phyloP scores from a whole-genome alignment of 2,888 invertebrate genomes.

The Caenorhabditis angaria region DNA sequence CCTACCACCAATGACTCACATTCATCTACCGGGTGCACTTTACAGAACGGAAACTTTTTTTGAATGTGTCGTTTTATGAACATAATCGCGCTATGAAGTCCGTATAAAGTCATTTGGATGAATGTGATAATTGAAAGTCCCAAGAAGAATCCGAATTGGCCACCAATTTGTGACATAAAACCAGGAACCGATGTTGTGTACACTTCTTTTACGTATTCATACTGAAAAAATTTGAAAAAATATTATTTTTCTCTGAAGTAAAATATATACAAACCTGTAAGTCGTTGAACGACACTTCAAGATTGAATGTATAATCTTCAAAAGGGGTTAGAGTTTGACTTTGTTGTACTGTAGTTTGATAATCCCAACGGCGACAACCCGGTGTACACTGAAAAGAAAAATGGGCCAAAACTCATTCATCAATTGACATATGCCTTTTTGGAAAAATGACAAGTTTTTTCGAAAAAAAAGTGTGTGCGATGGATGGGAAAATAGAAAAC shows the following conservation, averaged over 20 bases:
- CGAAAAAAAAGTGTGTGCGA: neutral
- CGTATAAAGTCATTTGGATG: slow-evolving; percentile 65
- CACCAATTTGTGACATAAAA: slow-evolving; percentile 71
- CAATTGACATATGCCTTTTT: neutral
- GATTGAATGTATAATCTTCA: slow-evolving; percentile 61
- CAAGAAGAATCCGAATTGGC: slow-evolving; percentile 63
- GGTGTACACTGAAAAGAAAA: slow-evolving; percentile 52
- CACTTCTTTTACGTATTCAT: slow-evolving; percentile 68
- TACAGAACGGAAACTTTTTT: slow-evolving; percentile 35
- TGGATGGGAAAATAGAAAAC: neutral
- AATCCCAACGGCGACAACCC: slow-evolving; percentile 69
- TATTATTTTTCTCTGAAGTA: slow-evolving; percentile 8
- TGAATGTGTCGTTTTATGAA: slow-evolving; percentile 34
- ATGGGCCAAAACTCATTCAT: neutral
- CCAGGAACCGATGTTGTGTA: slow-evolving; percentile 68
- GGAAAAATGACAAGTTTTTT: neutral
- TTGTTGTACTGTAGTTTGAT: slow-evolving; percentile 61
- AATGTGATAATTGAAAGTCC: slow-evolving; percentile 69
- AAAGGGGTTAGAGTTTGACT: slow-evolving; percentile 57
- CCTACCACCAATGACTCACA: slow-evolving; percentile 13
- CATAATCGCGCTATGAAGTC: slow-evolving; percentile 41
- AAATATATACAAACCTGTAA: slow-evolving; percentile 51
- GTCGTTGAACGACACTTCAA: slow-evolving; percentile 67
- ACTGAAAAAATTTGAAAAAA: slow-evolving; percentile 43
- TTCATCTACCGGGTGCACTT: slow-evolving; percentile 33